Evolutionary conservation across 2,888 invertebrate genomes (phyloP), one percentile per base, ranked within the genome.

Genomic region (Ectropis crepuscularia): DNA sequence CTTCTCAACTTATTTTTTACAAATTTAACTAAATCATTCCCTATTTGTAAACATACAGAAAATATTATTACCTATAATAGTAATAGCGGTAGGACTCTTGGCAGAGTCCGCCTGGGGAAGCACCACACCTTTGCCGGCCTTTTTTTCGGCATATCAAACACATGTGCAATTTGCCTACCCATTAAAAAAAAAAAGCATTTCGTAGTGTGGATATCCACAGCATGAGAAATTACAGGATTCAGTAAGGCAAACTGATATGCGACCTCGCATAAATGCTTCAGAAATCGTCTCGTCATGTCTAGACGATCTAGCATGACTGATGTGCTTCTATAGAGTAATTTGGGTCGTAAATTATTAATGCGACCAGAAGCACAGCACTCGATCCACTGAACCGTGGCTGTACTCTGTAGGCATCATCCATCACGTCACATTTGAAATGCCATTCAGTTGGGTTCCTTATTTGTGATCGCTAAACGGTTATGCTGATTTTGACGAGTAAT

Each of bases 321-420:
- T 74, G 67, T 68, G 57, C 59, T 54, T 65, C 59, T 61, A 67
- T 53, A 60, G 67, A 61, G 70, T 75, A 76, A 77, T 75, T 76
- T 48, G 67, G 67, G 69, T 72, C 72, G 67, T 71, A 75, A 78
- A 76, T 77, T 74, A 77, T 28, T n/a, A 28, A 28, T 76, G 71
- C 70, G 72, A 65, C 66, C 65, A 64, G 55, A 64, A 69, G 65
- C 59, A 65, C 53, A 70, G 57, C 63, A 72, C 71, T 74, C 71
- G 70, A 72, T 55, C 60, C 59, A 61, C 53, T 69, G 64, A 69
- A 67, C 69, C 66, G 62, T 57, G 53, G 70, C 71, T 63, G 70
- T 71, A 72, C 73, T 73, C 72, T 63, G 70, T 71, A 72, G 73
- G 73, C 72, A 75, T 65, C 69, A 75, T 75, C 68, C 60, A 76